phyloP scores from a whole-genome alignment of 2,113 vertebrate genomes.

The Cyrtonyx montezumae region DNA sequence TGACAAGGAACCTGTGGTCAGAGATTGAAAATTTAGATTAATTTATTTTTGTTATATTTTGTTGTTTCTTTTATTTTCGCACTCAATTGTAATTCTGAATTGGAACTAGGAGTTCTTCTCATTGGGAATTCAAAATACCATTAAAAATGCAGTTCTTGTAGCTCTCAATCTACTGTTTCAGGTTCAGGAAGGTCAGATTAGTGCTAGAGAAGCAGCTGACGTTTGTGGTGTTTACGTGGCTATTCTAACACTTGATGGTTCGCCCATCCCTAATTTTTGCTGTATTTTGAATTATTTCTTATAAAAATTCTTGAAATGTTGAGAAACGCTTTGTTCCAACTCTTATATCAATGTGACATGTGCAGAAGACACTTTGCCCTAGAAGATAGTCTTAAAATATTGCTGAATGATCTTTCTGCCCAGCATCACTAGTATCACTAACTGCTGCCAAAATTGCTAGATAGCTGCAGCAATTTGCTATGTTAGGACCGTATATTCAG shows the following conservation, averaged over 20 bases:
- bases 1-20: background rate
- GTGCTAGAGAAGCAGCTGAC: background rate
- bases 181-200: background rate
- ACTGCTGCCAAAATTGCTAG: background rate
- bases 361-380: background rate
- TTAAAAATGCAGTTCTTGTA: background rate
- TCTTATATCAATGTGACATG: background rate
- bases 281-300: conserved; percentile 17
- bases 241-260: conserved; percentile 38
- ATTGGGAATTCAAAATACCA: background rate
- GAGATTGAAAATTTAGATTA: background rate
- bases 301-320: conserved; percentile 1
- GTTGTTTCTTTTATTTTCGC: background rate
- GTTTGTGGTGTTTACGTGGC: background rate
- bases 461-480: conserved; percentile 5
- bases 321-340: conserved; percentile 17
- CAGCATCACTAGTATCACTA: background rate
- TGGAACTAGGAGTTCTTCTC: background rate
- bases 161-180: background rate
- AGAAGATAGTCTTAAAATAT: background rate
- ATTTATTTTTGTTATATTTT: background rate
- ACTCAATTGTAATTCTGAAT: background rate
- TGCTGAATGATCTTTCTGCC: background rate
- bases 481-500: background rate
- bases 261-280: conserved; percentile 64